Percentiles rank a stretch among this genome's conserved stretches.
Evolutionary conservation across 2,113 vertebrate species (phyloP).

Genomic region (Oryzias javanicus): DNA sequence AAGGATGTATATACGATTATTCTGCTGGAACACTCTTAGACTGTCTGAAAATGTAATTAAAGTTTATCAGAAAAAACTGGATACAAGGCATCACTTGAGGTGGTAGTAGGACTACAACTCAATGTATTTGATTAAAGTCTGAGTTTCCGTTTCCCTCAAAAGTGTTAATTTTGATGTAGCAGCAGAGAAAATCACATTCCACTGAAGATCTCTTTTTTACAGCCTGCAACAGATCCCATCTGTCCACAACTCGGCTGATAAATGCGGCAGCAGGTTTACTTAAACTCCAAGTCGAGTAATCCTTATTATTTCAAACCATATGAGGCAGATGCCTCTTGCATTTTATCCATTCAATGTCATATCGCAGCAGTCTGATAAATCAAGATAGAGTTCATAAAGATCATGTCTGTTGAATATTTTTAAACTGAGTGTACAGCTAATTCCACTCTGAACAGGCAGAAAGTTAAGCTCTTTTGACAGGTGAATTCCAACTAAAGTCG

Average conservation of each 20-base stretch:
- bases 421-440: no score
- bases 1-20: conserved; percentile 12
- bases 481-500: no score
- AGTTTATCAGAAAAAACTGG: no score
- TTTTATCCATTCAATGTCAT: not conserved
- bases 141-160: no score
- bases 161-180: not conserved
- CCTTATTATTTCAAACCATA: conserved; percentile 21
- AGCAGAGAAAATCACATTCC: conserved; percentile 3
- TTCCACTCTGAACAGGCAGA: no score
- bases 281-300: conserved; percentile 29
- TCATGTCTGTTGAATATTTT: no score
- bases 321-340: conserved; percentile 1
- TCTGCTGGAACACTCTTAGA: conserved; percentile 10
- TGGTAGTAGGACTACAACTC: no score
- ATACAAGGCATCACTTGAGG: no score
- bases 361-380: not conserved
- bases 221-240: conserved; percentile 26
- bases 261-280: conserved; percentile 51
- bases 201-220: not conserved
- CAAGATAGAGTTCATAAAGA: not conserved
- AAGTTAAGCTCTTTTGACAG: no score
- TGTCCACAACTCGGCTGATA: conserved; percentile 7
- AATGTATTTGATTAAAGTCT: no score
- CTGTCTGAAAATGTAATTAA: conserved; percentile 7